Evolutionary conservation across 2,113 vertebrate species (phyloP).

Genomic region (Dermatemys mawii): DNA sequence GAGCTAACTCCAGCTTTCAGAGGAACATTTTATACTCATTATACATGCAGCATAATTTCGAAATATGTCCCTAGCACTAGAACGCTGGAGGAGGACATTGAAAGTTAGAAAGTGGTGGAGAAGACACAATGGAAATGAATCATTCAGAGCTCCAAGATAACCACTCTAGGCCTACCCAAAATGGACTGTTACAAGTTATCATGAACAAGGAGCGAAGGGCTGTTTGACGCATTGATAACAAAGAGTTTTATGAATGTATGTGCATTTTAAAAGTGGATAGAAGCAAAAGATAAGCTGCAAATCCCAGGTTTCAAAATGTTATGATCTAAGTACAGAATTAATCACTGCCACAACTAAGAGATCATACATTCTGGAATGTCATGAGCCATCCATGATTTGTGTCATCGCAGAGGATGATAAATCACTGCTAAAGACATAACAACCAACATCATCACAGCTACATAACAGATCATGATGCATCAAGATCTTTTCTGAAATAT

Average conservation of each 20-base stretch:
- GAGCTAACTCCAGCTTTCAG: constrained; percentile 75
- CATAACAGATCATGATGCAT: constrained; percentile 80
- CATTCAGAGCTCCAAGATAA: constrained; percentile 59
- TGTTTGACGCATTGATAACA: constrained; percentile 32
- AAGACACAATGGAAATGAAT: constrained; percentile 61
- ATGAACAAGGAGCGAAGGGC: background rate
- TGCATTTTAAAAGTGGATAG: constrained; percentile 66
- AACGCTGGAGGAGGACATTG: constrained; percentile 70
- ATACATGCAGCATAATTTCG: constrained; percentile 76
- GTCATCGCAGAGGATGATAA: constrained; percentile 79
- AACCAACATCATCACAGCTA: constrained; percentile 72
- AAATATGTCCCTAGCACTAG: constrained; percentile 74
- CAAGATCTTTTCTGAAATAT: constrained; percentile 76
- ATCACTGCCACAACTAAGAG: constrained; percentile 67
- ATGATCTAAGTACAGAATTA: constrained; percentile 73
- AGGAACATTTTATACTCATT: constrained; percentile 81
- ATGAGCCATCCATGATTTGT: constrained; percentile 76
- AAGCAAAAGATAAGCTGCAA: constrained; percentile 61
- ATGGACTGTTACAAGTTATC: background rate
- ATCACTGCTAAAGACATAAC: constrained; percentile 77
- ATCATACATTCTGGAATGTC: constrained; percentile 75
- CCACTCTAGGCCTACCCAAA: constrained; percentile 34
- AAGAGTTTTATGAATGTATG: constrained; percentile 59
- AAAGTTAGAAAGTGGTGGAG: constrained; percentile 68
- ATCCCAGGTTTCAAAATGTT: constrained; percentile 73